Base-by-base conservation (phyloP, 2,113 vertebrate genomes). In the Oncorhynchus gorbuscha region DNA sequence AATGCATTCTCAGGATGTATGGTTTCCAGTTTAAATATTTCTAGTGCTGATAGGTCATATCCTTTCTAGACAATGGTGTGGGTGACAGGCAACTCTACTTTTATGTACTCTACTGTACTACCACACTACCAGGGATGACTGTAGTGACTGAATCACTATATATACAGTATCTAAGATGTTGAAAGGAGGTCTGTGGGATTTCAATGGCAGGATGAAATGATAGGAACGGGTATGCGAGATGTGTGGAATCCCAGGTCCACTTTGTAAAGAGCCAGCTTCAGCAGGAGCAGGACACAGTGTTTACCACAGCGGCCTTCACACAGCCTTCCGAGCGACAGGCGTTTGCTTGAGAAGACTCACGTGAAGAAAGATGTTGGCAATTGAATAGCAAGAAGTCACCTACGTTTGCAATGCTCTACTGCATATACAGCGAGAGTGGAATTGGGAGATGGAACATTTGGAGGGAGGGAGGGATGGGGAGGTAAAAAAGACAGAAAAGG, bases 81-180 rank as follows among this genome's bases (percentile, higher is more conserved):
- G 59, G 59, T 62, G n/a, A 62, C 59, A 45, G 35, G 35, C 6
- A 61, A n/a, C 5, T 62, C 59, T 62, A 8, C 8, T 22, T 62
- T 62, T 22, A 45, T 45, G 39, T 5, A 32, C 77, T 81, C 71
- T 79, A 62, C 77, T 81, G 73, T 79, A 62, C 59, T 62, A 55
- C 12, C 16, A 55, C 49, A 39, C 49, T 13, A 13, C 49, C 49
- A 3, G 49, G 14, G 13, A 14, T 45, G 39, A 45, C 39, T 11
- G 8, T 45, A 45, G 16, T 4, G 49, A 18, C 49, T 55, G 30
- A 39, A 5, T 39, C 16, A 26, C 66, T 39, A 32, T 35, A 35
- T 30, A 45, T 45, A 45, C 39, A 9, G 39, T 11, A 45, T 45
- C 8, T 11, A 45, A 39, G 13, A 69, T 8, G 28, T 18, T 11